Evolutionary conservation across 2,797 vertebrate genomes (phyloP), one percentile per base, ranked within the genome.

Genomic region (Halcyon chelicuti): DNA sequence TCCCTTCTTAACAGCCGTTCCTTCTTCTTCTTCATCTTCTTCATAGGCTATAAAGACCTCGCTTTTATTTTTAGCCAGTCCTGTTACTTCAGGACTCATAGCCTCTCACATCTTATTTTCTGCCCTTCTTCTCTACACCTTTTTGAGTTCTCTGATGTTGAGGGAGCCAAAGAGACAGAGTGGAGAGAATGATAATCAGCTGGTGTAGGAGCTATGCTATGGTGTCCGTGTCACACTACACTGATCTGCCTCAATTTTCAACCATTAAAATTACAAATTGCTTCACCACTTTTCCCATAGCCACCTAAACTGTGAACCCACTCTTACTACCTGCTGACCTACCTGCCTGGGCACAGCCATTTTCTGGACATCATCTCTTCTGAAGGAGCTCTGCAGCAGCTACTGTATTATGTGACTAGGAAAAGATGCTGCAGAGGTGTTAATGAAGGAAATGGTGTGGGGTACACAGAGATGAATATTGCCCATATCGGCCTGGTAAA

Each of bases 21-120:
- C 67, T 93, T 93, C 84, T 92, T 93, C 84, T 92, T 95, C 42
- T 57, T 78, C 62, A 96, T 96, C 90, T 88, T 96, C 83, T 94
- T 85, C 66, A 96, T 16, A 91, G 68, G 61, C 62, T 86, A 52
- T 82, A 91, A 91, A 77, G 90, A 80, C 39, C 51, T 71, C 3
- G 16, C 49, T 84, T 93, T 96, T 83, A 94, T 93, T 97, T 97
- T 97, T 96, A 97, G 85, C 47, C 23, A 47, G 94, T 89, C 37
- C 54, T 16, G 12, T 93, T 96, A 81, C 55, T 77, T 39, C 52
- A 62, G 13, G 65, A 47, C 61, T 88, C 15, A 5, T 16, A 86
- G 73, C 55, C 44, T 92, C 85, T 91, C 76, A 74, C 13, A 70
- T 74, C 14, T 35, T 67, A 85, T 94, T 93, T 90, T 85, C 49